phyloP scores from a whole-genome alignment of 2,888 invertebrate species.

The Hydrotaea cyrtoneurina region DNA sequence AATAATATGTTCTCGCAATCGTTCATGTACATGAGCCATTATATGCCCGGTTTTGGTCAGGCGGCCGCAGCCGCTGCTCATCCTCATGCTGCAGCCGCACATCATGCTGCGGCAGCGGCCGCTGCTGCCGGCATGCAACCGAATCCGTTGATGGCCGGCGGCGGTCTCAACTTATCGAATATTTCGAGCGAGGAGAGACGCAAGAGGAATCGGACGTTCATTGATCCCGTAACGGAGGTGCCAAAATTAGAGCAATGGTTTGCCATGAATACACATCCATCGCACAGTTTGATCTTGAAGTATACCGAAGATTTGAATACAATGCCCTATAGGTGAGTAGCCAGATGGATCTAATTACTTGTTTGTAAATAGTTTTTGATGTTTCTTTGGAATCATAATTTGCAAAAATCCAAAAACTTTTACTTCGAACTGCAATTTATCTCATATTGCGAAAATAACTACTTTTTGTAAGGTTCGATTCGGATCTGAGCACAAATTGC shows the following conservation, averaged over 20 bases:
- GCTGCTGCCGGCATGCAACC: slow-evolving; percentile 76
- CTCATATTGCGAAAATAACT: too few species aligned
- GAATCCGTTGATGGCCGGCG: slow-evolving; percentile 79
- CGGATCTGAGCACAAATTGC: too few species aligned
- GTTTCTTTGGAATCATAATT: too few species aligned
- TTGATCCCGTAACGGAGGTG: slow-evolving; percentile 99
- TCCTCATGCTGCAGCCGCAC: slow-evolving; percentile 78
- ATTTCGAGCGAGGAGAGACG: slow-evolving; percentile 92
- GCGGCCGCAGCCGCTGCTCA: slow-evolving; percentile 75
- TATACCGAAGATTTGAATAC: slow-evolving; percentile 98
- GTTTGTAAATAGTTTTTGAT: too few species aligned
- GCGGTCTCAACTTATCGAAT: slow-evolving; percentile 84
- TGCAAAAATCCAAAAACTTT: too few species aligned
- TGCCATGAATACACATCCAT: slow-evolving; percentile 98
- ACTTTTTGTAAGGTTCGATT: too few species aligned
- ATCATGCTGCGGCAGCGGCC: slow-evolving; percentile 81
- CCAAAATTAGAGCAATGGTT: slow-evolving; percentile 97
- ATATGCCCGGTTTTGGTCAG: slow-evolving; percentile 86
- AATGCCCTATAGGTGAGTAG: slow-evolving; percentile 89
- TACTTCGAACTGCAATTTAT: too few species aligned
- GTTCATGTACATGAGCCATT: slow-evolving; percentile 96
- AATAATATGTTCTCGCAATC: slow-evolving; percentile 94
- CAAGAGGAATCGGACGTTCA: slow-evolving; percentile 98
- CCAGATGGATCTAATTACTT: too few species aligned
- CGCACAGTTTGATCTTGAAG: slow-evolving; percentile 97